Conservation (phyloP, 2,797 vertebrate genomes). For the Gambelia wislizenii region DNA sequence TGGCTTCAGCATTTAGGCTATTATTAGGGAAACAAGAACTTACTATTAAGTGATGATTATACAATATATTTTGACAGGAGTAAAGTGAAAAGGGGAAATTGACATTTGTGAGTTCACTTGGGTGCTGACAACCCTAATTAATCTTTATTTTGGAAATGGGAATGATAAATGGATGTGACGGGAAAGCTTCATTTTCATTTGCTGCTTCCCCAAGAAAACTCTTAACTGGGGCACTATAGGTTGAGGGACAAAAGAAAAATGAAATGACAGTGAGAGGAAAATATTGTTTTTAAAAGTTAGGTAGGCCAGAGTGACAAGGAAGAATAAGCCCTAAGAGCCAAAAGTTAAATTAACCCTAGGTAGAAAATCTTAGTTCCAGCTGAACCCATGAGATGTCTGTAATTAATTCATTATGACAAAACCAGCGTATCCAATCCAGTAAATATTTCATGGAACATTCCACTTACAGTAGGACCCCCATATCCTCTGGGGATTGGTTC, state of each 20-base stretch:
- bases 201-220: conserved; percentile 50
- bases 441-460: not conserved
- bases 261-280: conserved; percentile 32
- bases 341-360: not conserved
- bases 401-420: not conserved
- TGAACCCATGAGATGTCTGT: not conserved
- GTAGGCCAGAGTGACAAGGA: not conserved
- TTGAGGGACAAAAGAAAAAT: conserved; percentile 31
- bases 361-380: not conserved
- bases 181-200: conserved; percentile 51
- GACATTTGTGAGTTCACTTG: conserved; percentile 76
- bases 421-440: no score
- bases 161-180: conserved; percentile 58
- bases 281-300: conserved; percentile 26
- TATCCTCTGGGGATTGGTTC: no score
- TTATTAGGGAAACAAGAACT: conserved; percentile 72
- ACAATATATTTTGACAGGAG: conserved; percentile 79
- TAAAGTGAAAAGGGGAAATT: conserved; percentile 77
- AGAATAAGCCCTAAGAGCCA: not conserved
- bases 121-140: conserved; percentile 77
- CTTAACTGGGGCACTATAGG: conserved; percentile 59
- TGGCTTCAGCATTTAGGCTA: conserved; percentile 46
- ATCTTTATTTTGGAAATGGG: conserved; percentile 66
- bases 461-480: no score
- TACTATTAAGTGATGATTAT: conserved; percentile 73